Evolutionary conservation across 2,888 invertebrate genomes (phyloP), one percentile per base, ranked within the genome.

Genomic region (Agriopis marginaria): DNA sequence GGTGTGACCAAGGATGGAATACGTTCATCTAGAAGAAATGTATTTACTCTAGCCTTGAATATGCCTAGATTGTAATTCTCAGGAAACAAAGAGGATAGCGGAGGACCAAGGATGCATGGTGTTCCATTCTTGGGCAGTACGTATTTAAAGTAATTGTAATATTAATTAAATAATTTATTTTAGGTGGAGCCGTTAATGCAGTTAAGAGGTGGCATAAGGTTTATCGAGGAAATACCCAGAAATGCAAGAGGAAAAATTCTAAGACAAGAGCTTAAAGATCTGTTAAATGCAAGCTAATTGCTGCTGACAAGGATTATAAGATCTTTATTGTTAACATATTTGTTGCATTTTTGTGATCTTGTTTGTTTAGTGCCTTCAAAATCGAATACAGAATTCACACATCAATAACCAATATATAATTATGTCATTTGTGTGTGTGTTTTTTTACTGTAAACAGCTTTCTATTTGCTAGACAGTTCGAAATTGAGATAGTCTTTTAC

Each of bases 201-300:
- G 77, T 89, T 97, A 61, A 90, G 95, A 79, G 97, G 96, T 50
- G 96, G 97, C 23, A 95, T 97, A 3, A 90, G 89, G 74, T 97
- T 97, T 84, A 86, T 97, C 47, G 89, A 95, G 39, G 91, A 93
- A 81, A 95, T 97, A 79, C 97, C 97, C 8, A 96, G 95, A 84
- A 96, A 96, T 81, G 92, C 96, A 0, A 95, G 95, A 55, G 97
- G 97, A 40, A 97, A 97, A 89, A 96, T 97, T 79, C 87, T 97
- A 58, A 93, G 97, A 68, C 90, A 96, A 64, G 86, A 93, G 56
- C 86, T 97, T 61, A 94, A 93, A 77, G 90, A 95, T 74, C 83
- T 88, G 76, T 83, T 95, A 51, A 88, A 87, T 70, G 75, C 82
- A 79, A 68, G 40, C 23, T 64, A 32, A 58, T 58, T 56, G 42